These are phyloP conservation scores for Cetoscarus ocellatus DNA, from an alignment of 2,797 vertebrate genomes.

Conservation along the genomic window DNA sequence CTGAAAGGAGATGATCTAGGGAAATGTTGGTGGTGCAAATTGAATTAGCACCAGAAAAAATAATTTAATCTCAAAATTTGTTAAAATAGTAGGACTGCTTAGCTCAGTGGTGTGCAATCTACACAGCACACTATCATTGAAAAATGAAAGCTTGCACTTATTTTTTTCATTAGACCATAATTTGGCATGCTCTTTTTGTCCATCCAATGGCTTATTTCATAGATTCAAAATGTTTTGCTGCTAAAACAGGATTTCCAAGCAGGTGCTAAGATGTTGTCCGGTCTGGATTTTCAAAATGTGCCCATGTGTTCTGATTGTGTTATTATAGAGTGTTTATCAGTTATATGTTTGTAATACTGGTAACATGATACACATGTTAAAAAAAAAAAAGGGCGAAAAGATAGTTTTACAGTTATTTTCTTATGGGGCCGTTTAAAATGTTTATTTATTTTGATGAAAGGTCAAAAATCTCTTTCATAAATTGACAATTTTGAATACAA, in stretches of 20 bases:
- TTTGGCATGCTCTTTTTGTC: constrained; percentile 51
- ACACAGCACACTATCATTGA: constrained; percentile 36
- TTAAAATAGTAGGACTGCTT: constrained; percentile 23
- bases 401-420: not conserved
- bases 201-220: constrained; percentile 81
- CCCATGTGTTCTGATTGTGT: constrained; percentile 35
- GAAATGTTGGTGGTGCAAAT: constrained; percentile 28
- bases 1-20: constrained; percentile 34
- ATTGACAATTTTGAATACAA: constrained; percentile 10
- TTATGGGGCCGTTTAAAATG: constrained; percentile 3
- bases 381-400: not conserved
- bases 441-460: constrained; percentile 1
- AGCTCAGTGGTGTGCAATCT: constrained; percentile 18
- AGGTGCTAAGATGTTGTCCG: constrained; percentile 50
- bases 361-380: not conserved
- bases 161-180: constrained; percentile 51
- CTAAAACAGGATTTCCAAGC: constrained; percentile 84
- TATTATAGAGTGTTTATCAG: constrained; percentile 2
- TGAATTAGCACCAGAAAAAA: constrained; percentile 28
- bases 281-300: constrained; percentile 70
- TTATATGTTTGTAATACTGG: constrained; percentile 3
- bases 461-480: not conserved
- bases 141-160: constrained; percentile 68
- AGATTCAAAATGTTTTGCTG: constrained; percentile 89
- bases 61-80: constrained; percentile 1